These are phyloP conservation scores for Lutjanus erythropterus DNA, from an alignment of 2,113 vertebrate species.

Conservation along the genomic window DNA sequence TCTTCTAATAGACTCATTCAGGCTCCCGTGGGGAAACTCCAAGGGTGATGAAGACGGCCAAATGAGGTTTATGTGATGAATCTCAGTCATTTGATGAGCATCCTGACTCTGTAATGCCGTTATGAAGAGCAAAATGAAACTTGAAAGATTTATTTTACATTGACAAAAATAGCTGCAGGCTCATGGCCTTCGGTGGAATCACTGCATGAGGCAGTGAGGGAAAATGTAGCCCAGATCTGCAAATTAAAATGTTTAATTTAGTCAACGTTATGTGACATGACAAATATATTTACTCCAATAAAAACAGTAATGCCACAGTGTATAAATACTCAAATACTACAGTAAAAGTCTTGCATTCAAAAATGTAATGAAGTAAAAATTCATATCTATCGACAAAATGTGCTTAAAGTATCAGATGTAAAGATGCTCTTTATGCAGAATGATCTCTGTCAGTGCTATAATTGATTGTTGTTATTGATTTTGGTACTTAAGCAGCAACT, in stretches of 20 bases:
- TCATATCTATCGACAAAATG: too few relatives aligned
- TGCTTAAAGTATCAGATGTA: too few relatives aligned
- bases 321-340: not conserved
- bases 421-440: not conserved
- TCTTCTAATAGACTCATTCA: not conserved
- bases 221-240: not conserved
- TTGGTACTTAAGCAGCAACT: not conserved
- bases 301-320: not conserved
- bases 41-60: constrained; percentile 9
- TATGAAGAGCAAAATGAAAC: not conserved
- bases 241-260: not conserved
- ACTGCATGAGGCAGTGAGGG: not conserved
- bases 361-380: too few relatives aligned
- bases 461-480: not conserved
- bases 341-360: not conserved
- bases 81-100: constrained; percentile 19
- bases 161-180: not conserved
- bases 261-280: not conserved
- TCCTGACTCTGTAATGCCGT: not conserved
- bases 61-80: constrained; percentile 10
- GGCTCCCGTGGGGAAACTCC: constrained; percentile 9
- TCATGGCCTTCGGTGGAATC: not conserved
- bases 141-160: not conserved
- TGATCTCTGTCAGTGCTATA: not conserved
- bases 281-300: not conserved